Conservation (phyloP, 2,797 vertebrate species). For the Gambusia yucatana region DNA sequence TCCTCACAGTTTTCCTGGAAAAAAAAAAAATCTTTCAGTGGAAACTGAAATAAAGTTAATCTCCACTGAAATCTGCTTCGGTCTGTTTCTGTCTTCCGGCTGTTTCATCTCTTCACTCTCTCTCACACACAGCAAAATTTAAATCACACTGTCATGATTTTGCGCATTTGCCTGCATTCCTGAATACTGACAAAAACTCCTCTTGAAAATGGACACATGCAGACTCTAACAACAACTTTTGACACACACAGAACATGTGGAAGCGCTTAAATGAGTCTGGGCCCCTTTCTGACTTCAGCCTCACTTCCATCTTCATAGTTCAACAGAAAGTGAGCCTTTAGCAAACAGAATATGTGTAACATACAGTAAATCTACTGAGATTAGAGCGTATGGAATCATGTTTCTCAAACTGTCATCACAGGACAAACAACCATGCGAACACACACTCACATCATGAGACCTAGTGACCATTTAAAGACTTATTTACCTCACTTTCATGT, state of each 20-base stretch:
- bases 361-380: conserved; percentile 48
- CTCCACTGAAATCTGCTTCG: conserved; percentile 17
- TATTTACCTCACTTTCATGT: neutral
- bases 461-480: neutral
- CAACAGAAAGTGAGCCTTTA: conserved; percentile 46
- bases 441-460: neutral
- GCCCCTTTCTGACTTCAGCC: conserved; percentile 30
- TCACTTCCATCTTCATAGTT: conserved; percentile 62
- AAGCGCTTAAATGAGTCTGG: conserved; percentile 44
- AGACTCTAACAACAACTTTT: conserved; percentile 14
- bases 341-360: conserved; percentile 69
- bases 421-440: neutral
- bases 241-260: conserved; percentile 50
- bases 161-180: conserved; percentile 10
- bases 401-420: neutral
- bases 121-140: conserved; percentile 14
- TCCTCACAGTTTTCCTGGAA: neutral
- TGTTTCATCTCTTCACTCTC: neutral
- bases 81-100: conserved; percentile 18
- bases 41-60: conserved; percentile 36
- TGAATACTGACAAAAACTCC: conserved; percentile 10
- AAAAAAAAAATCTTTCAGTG: neutral
- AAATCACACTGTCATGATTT: conserved; percentile 15
- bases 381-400: conserved; percentile 34
- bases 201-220: conserved; percentile 14